Base-by-base conservation (phyloP, 1,140 invertebrate species). In the Apis dorsata region DNA sequence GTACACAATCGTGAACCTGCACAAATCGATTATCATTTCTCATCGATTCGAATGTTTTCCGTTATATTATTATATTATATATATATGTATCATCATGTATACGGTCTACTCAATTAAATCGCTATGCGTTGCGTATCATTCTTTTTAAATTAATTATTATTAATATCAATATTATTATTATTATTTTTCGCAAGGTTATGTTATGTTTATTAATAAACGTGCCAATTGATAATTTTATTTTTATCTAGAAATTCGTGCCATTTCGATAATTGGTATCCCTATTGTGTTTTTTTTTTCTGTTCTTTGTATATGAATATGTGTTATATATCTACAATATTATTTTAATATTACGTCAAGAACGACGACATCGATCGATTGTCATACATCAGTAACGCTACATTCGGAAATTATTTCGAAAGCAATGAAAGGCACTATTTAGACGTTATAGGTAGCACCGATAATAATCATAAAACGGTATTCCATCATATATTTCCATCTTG, bases 361-460 rank as follows among this genome's bases (percentile, higher is more conserved):
- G 13, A 59, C 79, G 81, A 65, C 80, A 76, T 86, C 84, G 84
- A 86, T 79, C 73, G 69, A 55, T 85, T 75, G 73, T 78, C 75
- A 69, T 82, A 77, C 65, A 34, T 59, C 73, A 24, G n/a, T 78
- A 62, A 60, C 69, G 51, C n/a, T 49, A 51, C 59, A 70, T 57
- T 44, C 77, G 53, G 65, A 82, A 79, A 86, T 84, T 69, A 74
- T 76, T 84, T 82, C 19, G 28, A 89, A 90, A 90, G 80, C 84
- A 89, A 89, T 86, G 73, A 84, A 91, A 90, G 83, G 86, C 88
- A 87, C 86, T 88, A 89, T 87, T 84, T 82, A 72, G 59, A 71
- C 49, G 44, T 86, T 84, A 72, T 28, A 62, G 78, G 74, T 62
- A 77, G 74, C 69, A 44, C 49, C 49, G 21, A 83, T 85, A 83